Evolutionary conservation across 2,113 vertebrate species (phyloP).

Genomic region (Callipepla californica): DNA sequence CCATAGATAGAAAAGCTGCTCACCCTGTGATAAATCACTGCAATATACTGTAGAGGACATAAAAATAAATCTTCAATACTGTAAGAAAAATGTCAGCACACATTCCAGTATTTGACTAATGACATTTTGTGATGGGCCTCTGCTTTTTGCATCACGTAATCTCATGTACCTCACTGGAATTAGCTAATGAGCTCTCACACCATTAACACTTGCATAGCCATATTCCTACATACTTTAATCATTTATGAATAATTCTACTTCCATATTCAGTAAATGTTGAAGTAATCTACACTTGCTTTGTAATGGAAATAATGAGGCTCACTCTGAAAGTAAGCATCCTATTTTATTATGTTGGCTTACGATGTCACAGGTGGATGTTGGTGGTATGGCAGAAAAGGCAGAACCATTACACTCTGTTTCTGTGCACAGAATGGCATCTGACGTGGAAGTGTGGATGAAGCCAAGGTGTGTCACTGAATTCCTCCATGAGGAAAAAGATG

Average conservation of each 20-base stretch:
- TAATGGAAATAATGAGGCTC: background rate
- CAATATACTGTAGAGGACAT: background rate
- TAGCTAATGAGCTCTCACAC: background rate
- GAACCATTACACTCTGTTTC: no score
- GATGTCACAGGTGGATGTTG: background rate
- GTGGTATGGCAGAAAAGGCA: no score
- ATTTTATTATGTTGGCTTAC: background rate
- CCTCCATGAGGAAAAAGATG: background rate
- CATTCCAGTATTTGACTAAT: background rate
- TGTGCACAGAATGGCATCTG: no score
- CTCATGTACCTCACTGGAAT: background rate
- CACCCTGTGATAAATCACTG: background rate
- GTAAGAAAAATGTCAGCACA: background rate
- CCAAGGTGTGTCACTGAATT: background rate
- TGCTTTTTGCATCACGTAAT: background rate
- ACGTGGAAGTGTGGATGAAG: background rate
- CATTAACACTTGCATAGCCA: background rate
- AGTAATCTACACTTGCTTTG: background rate
- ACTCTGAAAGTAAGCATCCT: background rate
- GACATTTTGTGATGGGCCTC: background rate
- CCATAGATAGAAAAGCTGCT: background rate
- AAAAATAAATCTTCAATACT: background rate
- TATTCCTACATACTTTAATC: background rate
- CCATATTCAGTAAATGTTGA: background rate
- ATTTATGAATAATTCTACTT: background rate